phyloP scores from a whole-genome alignment of 1,140 invertebrate species.

The Halictus rubicundus region DNA sequence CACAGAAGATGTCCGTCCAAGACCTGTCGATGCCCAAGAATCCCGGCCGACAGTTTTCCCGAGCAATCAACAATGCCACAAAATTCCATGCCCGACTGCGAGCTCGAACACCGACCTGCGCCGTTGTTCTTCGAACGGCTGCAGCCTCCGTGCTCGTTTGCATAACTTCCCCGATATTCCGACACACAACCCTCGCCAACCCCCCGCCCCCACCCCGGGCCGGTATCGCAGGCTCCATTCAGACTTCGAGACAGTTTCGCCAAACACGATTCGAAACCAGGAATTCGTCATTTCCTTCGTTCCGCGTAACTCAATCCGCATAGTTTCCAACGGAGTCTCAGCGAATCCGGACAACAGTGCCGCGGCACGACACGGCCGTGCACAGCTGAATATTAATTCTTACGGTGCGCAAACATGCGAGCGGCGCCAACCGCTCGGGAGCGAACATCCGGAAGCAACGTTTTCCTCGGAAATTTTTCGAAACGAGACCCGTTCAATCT shows the following conservation, averaged over 20 bases:
- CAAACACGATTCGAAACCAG: slow-evolving; percentile 15
- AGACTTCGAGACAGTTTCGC: slow-evolving; percentile 4
- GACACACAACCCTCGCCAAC: neutral
- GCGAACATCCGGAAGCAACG: too few relatives aligned
- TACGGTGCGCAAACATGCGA: neutral
- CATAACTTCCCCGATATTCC: slow-evolving; percentile 9
- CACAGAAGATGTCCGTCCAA: too few relatives aligned
- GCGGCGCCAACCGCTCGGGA: too few relatives aligned
- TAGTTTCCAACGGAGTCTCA: neutral
- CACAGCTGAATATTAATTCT: slow-evolving; percentile 13
- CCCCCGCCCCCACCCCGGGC: too few relatives aligned
- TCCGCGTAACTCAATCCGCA: slow-evolving; percentile 17
- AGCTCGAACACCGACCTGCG: too few relatives aligned
- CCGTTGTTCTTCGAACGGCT: neutral
- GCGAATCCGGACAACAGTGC: neutral
- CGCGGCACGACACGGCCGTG: neutral
- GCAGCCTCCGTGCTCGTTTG: neutral
- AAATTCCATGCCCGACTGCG: too few relatives aligned
- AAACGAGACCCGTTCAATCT: too few relatives aligned
- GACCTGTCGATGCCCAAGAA: neutral
- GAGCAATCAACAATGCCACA: too few relatives aligned
- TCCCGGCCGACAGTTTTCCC: neutral
- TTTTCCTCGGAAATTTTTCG: too few relatives aligned
- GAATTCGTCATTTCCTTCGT: slow-evolving; percentile 25
- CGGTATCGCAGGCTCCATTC: neutral